Evolutionary conservation across 1,140 invertebrate species (phyloP).

Genomic region (Trichomalopsis sarcophagae): DNA sequence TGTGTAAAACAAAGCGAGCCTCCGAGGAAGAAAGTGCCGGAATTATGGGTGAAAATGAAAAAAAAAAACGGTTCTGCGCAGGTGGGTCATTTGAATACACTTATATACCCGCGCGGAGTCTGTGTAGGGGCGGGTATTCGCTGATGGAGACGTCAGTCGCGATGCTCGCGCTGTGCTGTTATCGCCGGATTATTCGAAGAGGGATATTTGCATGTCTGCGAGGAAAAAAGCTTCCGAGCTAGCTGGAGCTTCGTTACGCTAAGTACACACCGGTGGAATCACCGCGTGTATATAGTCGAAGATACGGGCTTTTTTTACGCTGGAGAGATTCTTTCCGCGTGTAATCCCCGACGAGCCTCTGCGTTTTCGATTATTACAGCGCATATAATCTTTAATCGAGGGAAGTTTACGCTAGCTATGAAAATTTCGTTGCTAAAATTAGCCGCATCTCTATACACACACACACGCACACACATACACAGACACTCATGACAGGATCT

Average conservation of each 20-base stretch:
- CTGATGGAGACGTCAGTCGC: conserved; percentile 26
- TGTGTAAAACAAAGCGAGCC: neutral
- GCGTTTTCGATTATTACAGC: neutral
- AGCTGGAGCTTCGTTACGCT: conserved; percentile 2
- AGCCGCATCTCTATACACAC: neutral
- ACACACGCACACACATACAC: too few relatives aligned
- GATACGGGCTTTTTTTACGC: conserved; percentile 20
- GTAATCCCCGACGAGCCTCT: neutral
- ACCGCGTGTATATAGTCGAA: neutral
- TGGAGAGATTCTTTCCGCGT: neutral
- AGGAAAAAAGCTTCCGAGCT: neutral
- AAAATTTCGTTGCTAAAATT: neutral
- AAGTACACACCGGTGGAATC: conserved; percentile 6
- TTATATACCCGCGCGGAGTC: neutral
- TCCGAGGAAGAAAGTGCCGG: conserved; percentile 1
- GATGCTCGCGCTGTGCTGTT: neutral
- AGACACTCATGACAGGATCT: neutral
- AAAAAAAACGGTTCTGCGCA: neutral
- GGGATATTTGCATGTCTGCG: neutral
- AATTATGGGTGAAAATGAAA: neutral
- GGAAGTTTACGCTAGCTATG: neutral
- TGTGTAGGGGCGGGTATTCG: neutral
- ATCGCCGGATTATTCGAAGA: neutral
- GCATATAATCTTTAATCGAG: neutral
- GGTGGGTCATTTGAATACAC: conserved; percentile 20